These are phyloP conservation scores for Tapera naevia DNA, from an alignment of 2,797 vertebrate genomes.

Conservation along the genomic window DNA sequence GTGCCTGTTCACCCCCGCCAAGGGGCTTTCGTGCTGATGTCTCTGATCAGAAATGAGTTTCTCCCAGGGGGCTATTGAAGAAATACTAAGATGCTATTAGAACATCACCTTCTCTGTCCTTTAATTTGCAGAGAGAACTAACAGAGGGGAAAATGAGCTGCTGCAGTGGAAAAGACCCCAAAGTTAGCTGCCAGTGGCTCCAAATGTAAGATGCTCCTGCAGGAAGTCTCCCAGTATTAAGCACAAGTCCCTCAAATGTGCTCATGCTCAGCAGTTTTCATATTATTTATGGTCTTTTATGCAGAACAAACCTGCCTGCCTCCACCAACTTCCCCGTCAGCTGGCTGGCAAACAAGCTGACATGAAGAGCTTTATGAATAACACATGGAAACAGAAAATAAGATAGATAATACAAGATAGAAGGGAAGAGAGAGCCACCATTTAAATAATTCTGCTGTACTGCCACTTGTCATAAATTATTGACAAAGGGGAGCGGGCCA, in stretches of 20 bases:
- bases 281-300: slow-evolving; percentile 5
- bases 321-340: slow-evolving; percentile 1
- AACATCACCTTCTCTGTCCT: neutral
- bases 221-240: neutral
- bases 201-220: neutral
- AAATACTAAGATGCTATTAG: neutral
- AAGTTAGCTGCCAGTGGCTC: neutral
- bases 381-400: slow-evolving; percentile 30
- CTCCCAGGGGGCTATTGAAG: neutral
- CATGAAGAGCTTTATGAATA: slow-evolving; percentile 27
- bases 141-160: neutral
- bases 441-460: neutral
- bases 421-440: neutral
- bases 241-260: neutral
- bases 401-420: neutral
- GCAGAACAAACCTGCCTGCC: neutral
- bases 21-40: neutral
- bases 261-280: neutral
- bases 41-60: neutral
- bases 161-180: neutral
- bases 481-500: neutral
- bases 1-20: neutral
- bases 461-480: neutral
- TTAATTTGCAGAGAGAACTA: neutral
- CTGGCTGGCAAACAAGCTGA: slow-evolving; percentile 6